Evolutionary conservation across 2,888 invertebrate species (phyloP), one percentile per base, ranked within the genome.

Genomic region (Hesperia comma): DNA sequence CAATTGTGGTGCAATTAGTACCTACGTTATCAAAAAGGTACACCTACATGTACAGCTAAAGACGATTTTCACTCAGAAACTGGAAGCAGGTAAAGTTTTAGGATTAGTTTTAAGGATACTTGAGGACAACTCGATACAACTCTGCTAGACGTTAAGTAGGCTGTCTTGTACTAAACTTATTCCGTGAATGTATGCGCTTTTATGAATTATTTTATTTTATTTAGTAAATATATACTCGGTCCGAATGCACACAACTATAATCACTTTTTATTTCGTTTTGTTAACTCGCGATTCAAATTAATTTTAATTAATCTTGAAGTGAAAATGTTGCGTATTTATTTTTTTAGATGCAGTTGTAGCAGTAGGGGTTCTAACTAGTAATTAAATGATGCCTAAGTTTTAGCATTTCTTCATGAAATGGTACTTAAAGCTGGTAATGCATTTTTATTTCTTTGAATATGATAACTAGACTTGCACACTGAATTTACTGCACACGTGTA

Each of bases 401-500:
- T 60, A 54, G 54, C 66, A 66, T 66, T 66, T 66, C 66, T 33
- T 60, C 66, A 43, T 66, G 66, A 66, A 66, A 66, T 66, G 64
- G 60, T 66, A 66, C 60, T 66, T 66, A 66, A 63, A 66, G 58
- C 66, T 66, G 53, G 58, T 54, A 60, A 54, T 60, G 66, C 60
- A 66, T 66, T 66, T 66, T 54, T 58, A 53, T 66, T 66, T 54
- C 43, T 54, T 66, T 60, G 53, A 64, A 64, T 64, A 64, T 58
- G 41, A 64, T 64, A 64, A 64, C 43, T 72, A 73, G 71, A 69
- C 67, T 71, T 71, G 75, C 75, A 74, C 75, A 69, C 66, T 70
- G 66, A 71, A 68, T 67, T 73, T 68, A 63, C 61, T 64, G 67
- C 71, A 75, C 74, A 69, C 66, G 68, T 71, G 67, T 67, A 67